Base-by-base conservation (phyloP, 2,888 invertebrate species). In the Rhagophthalmus giganteus region DNA sequence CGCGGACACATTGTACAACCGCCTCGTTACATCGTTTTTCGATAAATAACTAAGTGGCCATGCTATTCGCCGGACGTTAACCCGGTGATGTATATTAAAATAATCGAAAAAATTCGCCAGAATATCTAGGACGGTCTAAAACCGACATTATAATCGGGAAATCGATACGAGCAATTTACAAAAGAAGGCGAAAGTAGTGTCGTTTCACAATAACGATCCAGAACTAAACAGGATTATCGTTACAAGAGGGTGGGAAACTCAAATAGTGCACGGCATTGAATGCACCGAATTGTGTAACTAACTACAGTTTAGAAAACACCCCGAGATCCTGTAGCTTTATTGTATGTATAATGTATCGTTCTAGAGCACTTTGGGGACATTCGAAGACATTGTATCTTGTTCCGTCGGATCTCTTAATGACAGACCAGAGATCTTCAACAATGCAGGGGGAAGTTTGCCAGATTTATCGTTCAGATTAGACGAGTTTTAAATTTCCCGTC, bases 311-410 rank as follows among this genome's bases (percentile, higher is more conserved):
- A 49, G 49, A 54, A 54, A 50, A 54, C 54, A 54, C 54, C 50
- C 50, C 33, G 35, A 44, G 41, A 54, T 41, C 41, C 47, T 32
- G 35, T 15, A 34, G 16, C 14, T 16, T 34, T 14, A 60, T 60
- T 60, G 60, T 60, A 41, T 39, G 48, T 46, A 53, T 60, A 60
- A 60, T 55, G 58, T 58, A 58, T 58, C 58, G 56, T 42, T 58
- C 49, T 41, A 27, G 40, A 44, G 47, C 28, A 30, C 34, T 16
- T 26, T 38, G 35, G 56, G 44, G 54, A 51, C 53, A 54, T 45
- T 57, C 47, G 28, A 34, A 41, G 49, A 57, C 53, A 56, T 56
- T 56, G 55, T 55, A 50, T 46, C 44, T 31, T 32, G 38, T 52
- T 53, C 48, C 39, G 50, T 50, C 56, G 56, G 56, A 46, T 54